These are phyloP conservation scores for Pontoporia blainvillei DNA, from an alignment of 2,113 vertebrate species.

Conservation along the genomic window DNA sequence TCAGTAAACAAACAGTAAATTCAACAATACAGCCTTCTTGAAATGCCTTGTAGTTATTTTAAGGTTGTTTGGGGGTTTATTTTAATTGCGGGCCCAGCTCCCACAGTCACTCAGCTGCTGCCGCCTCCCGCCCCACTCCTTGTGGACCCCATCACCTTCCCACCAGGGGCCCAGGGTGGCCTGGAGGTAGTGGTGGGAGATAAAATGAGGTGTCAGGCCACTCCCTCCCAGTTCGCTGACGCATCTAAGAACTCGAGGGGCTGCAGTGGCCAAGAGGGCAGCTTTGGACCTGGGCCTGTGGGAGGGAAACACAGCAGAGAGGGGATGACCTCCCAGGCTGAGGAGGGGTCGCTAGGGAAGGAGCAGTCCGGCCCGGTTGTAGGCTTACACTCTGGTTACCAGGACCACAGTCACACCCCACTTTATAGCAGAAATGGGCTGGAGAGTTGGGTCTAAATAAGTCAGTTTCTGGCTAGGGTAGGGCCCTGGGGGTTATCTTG, in stretches of 20 bases:
- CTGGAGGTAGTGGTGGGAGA: not conserved
- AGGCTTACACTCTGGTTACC: not conserved
- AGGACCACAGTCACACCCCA: not conserved
- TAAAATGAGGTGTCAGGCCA: not conserved
- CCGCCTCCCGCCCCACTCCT: not conserved
- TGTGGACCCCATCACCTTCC: not conserved
- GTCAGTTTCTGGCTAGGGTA: not conserved
- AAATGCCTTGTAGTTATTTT: constrained; percentile 82
- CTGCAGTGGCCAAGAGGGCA: not conserved
- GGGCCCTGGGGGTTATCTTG: not conserved
- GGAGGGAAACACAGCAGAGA: not conserved
- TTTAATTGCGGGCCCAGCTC: constrained; percentile 76
- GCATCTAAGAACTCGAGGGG: not conserved
- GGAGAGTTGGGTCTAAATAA: not conserved
- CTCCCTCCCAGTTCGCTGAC: not conserved
- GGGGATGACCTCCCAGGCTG: not conserved
- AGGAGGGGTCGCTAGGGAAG: not conserved
- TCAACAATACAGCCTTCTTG: constrained; percentile 75
- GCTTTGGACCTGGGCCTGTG: not conserved
- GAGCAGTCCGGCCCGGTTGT: not conserved
- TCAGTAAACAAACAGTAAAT: constrained; percentile 82
- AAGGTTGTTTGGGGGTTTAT: constrained; percentile 77
- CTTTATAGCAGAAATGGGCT: not conserved
- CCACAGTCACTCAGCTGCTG: constrained; percentile 40
- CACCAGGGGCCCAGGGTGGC: not conserved